Base-by-base conservation (phyloP, 2,797 vertebrate species). In the Coregonus sp. region DNA sequence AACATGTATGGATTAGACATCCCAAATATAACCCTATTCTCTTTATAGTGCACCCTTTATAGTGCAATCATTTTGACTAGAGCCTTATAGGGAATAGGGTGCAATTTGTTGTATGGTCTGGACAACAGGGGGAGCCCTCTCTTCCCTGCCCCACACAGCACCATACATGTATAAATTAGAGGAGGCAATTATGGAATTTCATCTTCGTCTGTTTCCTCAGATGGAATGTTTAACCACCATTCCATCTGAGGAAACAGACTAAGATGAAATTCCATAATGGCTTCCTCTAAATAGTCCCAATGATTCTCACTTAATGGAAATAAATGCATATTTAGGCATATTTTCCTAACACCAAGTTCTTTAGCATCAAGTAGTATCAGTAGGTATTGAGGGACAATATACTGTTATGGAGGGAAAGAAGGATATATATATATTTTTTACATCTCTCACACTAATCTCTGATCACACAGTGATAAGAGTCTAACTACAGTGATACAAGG, bases 401-500 rank as follows among this genome's bases (percentile, higher is more conserved):
- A 11, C 14, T 52, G 11, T 52, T 52, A 52, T 52, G 12, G 51
- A 25, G 11, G 51, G 51, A 15, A 52, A 52, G 47, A 50, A 50
- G 1, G 4, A 50, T 52, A 51, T 51, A 51, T 52, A 9, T 56
- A 56, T 4, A 18, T 14, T 16, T 16, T 54, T 65, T 9, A 29
- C 2, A 65, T 65, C 2, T 25, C 25, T 25, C 25, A 65, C 66
- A 35, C 66, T 16, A 15, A 12, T 67, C 25, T 67, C 4, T 25
- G 47, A 71, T 14, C 5, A 52, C 47, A 5, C 68, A 47, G 7
- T n/a, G 35, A 47, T 35, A 25, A 18, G 31, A 33, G 31, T 33
- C 29, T 71, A 54, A 74, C 25, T 25, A 25, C 25, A 77, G 73
- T 70, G 11, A 63, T 73, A 74, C 2, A 4, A 3, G 15, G 75